phyloP scores from a whole-genome alignment of 1,140 invertebrate genomes.

The Samia ricini region DNA sequence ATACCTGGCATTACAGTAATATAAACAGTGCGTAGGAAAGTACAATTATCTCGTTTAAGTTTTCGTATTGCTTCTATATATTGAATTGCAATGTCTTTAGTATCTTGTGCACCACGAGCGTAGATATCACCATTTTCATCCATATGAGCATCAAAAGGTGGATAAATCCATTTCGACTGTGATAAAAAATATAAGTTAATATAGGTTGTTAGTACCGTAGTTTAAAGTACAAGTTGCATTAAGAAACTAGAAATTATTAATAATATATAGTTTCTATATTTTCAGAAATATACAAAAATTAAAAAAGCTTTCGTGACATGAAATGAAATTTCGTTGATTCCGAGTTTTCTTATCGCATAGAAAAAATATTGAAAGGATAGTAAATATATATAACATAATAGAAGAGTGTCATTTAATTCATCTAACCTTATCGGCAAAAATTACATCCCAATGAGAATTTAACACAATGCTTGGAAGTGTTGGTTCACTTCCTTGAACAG shows the following conservation, averaged over 20 bases:
- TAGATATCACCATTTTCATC: slow-evolving; percentile 88
- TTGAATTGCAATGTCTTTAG: slow-evolving; percentile 88
- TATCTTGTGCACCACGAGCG: slow-evolving; percentile 89
- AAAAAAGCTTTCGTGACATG: too few species aligned
- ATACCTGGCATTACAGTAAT: slow-evolving; percentile 91
- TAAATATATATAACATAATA: too few species aligned
- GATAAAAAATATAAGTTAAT: not conserved
- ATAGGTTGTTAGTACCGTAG: too few species aligned
- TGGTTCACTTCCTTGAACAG: slow-evolving; percentile 86
- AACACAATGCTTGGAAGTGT: slow-evolving; percentile 86
- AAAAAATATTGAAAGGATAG: too few species aligned
- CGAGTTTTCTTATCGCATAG: too few species aligned
- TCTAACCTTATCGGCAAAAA: slow-evolving; percentile 84
- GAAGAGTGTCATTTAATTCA: not conserved
- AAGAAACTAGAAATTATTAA: too few species aligned
- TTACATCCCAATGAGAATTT: slow-evolving; percentile 97
- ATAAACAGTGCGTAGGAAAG: slow-evolving; percentile 82
- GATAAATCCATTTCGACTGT: slow-evolving; percentile 85
- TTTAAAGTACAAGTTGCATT: too few species aligned
- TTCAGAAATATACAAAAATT: too few species aligned
- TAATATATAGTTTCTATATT: too few species aligned
- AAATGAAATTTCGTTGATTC: too few species aligned
- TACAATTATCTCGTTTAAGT: slow-evolving; percentile 79
- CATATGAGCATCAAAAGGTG: slow-evolving; percentile 86
- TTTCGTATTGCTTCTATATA: slow-evolving; percentile 87